phyloP scores from a whole-genome alignment of 2,888 invertebrate genomes.

The Hirtodrosophila alboralis region DNA sequence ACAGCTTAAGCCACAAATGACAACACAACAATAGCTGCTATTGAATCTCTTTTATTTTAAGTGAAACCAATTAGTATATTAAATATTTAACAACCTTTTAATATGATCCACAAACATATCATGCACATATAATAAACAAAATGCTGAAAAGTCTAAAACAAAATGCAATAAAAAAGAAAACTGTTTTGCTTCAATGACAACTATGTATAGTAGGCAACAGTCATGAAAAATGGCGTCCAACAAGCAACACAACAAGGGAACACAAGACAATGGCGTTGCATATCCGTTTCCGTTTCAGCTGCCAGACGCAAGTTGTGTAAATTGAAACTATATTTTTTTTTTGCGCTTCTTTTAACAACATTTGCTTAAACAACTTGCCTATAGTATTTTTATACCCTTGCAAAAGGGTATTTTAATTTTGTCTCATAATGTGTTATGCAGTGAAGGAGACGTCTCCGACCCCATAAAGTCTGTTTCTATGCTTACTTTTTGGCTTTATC shows the following conservation, averaged over 20 bases:
- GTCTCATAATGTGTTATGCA: too few species aligned
- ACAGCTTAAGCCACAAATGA: too few species aligned
- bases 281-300: conserved; percentile 68
- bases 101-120: neutral
- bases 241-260: too few species aligned
- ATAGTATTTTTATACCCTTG: too few species aligned
- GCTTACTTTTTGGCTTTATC: too few species aligned
- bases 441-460: too few species aligned
- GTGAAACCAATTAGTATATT: too few species aligned
- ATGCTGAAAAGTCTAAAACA: conserved; percentile 34
- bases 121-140: conserved; percentile 14
- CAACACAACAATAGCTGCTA: too few species aligned
- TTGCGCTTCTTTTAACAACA: conserved; percentile 18
- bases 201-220: conserved; percentile 31
- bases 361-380: conserved; percentile 13
- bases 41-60: too few species aligned
- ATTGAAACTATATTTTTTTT: conserved; percentile 63
- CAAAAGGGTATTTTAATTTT: too few species aligned
- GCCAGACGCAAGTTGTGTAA: conserved; percentile 64
- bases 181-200: conserved; percentile 60
- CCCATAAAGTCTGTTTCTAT: too few species aligned
- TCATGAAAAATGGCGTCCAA: conserved; percentile 39
- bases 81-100: too few species aligned
- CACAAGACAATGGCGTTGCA: conserved; percentile 66
- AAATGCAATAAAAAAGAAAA: conserved; percentile 61